Base-by-base conservation (phyloP, 2,797 vertebrate genomes). In the Takifugu ocellatus region DNA sequence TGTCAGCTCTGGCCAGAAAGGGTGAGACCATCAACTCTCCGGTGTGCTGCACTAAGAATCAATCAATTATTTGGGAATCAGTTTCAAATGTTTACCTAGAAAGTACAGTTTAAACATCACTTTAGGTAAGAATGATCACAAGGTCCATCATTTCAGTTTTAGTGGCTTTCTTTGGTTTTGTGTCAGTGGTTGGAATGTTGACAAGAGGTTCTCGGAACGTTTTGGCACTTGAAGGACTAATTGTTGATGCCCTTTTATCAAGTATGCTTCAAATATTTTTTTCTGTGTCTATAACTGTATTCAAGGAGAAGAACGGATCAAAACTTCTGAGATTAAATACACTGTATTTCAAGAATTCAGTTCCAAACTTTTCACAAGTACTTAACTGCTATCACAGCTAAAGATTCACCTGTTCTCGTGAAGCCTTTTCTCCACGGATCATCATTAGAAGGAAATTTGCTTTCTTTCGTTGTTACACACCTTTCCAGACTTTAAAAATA, bases 1-100 rank as follows among this genome's bases (percentile, higher is more conserved):
- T 66, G 60, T 78, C 80, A 77, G 58, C 14, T 43, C 43, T 44
- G 74, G 63, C 51, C 70, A 73, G 75, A 65, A 82, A 72, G 68
- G 80, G 80, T 43, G 31, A 74, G 54, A 25, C 60, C 3, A 25
- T 59, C 51, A 21, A 21, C 21, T 21, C 21, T 21, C 21, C 21
- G 27, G 6, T 3, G 15, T 43, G 42, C 15, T 16, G 6, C 42
- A 43, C 42, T 43, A 29, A 1, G 49, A 31, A 29, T 29, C 27
- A 29, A 7, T 29, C 27, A 29, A 5, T 29, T 29, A 29, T 4
- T 29, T 29, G 27, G 27, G 7, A 29, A 29, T 29, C 27, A 29
- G 4, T 29, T 29, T 29, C 27, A 29, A 29, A 7, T 29, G 27
- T 29, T 29, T 5, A 29, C 4, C 4, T 5, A 29, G 7, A 29